phyloP scores from a whole-genome alignment of 2,113 vertebrate genomes.

The Prionailurus bengalensis region DNA sequence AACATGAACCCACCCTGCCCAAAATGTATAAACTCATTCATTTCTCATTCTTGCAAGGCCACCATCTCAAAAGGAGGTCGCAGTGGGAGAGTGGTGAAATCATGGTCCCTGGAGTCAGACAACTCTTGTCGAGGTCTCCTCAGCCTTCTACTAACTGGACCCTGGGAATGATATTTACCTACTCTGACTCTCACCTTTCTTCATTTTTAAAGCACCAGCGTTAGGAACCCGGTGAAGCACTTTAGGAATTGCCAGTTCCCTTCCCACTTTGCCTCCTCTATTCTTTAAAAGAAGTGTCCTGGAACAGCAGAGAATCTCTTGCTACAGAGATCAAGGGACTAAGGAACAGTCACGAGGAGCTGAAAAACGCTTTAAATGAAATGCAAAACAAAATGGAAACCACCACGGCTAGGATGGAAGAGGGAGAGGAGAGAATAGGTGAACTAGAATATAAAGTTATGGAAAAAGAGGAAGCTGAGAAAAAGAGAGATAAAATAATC shows the following conservation, averaged over 20 bases:
- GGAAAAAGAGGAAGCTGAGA: too few species aligned
- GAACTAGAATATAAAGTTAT: too few species aligned
- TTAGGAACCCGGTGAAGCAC: neutral
- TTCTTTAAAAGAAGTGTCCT: neutral
- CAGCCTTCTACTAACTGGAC: neutral
- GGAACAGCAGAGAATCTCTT: neutral
- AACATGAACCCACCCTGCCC: neutral
- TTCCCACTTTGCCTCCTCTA: neutral
- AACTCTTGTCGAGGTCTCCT: neutral
- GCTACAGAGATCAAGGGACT: too few species aligned
- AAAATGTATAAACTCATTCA: neutral
- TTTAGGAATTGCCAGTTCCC: neutral
- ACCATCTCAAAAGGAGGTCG: neutral
- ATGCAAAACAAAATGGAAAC: too few species aligned
- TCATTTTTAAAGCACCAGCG: neutral
- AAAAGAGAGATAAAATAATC: too few species aligned
- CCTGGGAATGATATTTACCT: neutral
- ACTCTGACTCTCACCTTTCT: neutral
- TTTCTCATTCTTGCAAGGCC: neutral
- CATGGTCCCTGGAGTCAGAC: neutral
- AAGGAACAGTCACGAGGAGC: too few species aligned
- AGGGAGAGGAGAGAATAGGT: too few species aligned
- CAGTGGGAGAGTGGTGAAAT: neutral
- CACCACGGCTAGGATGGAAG: too few species aligned
- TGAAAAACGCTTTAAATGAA: too few species aligned